Percentiles rank a stretch among this genome's conserved stretches.
Evolutionary conservation across 2,888 invertebrate genomes (phyloP).

Genomic region (Arrhopalites spinosus): DNA sequence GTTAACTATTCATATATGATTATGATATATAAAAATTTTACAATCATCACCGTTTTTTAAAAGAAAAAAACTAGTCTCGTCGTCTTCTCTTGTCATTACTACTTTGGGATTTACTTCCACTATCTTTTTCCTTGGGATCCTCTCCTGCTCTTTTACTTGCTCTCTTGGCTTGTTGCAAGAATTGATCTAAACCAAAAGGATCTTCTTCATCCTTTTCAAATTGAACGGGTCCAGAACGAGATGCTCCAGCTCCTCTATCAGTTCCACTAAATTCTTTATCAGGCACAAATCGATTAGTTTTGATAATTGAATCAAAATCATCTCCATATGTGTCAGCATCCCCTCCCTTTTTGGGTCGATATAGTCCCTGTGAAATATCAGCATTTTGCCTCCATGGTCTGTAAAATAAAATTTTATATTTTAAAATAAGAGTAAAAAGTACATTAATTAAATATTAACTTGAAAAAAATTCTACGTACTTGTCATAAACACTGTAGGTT

Average conservation of each 20-base stretch:
- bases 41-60: too few species aligned
- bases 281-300: constrained; percentile 81
- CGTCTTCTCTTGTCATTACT: constrained; percentile 44
- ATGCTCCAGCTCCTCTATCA: constrained; percentile 68
- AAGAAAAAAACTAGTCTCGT: constrained; percentile 19
- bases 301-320: constrained; percentile 86
- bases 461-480: constrained; percentile 59
- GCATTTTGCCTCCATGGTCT: constrained; percentile 89
- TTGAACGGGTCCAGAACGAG: constrained; percentile 92
- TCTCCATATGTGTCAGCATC: constrained; percentile 90
- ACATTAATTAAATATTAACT: neutral
- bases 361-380: constrained; percentile 84
- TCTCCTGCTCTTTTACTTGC: constrained; percentile 66
- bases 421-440: neutral
- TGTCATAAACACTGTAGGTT: constrained; percentile 96
- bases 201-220: constrained; percentile 85
- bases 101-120: constrained; percentile 37
- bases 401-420: constrained; percentile 5
- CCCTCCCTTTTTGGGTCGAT: constrained; percentile 82
- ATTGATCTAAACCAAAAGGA: constrained; percentile 97
- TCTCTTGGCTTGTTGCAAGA: constrained; percentile 95
- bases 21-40: too few species aligned
- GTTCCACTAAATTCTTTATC: constrained; percentile 96
- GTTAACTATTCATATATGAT: too few species aligned
- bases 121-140: constrained; percentile 36